These are phyloP conservation scores for Leptinotarsa defecta DNA, from an alignment of 1,140 invertebrate species.

Conservation along the genomic window DNA sequence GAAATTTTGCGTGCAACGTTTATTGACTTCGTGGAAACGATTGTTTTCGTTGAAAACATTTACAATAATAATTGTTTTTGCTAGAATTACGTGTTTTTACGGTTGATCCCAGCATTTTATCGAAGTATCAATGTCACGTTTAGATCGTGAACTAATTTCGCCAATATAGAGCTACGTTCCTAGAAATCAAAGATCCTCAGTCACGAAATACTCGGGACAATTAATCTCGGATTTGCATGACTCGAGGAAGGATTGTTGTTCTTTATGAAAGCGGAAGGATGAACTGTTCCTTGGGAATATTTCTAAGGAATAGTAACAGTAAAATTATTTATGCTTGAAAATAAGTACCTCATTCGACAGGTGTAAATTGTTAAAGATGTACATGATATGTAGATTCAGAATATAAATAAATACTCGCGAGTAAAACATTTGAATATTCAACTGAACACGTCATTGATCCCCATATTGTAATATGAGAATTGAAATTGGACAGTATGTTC, in stretches of 20 bases:
- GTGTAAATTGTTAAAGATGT: too few relatives aligned
- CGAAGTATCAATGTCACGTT: not conserved
- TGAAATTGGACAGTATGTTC: too few relatives aligned
- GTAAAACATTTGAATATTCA: too few relatives aligned
- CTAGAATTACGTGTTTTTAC: not conserved
- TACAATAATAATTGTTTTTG: not conserved
- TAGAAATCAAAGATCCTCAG: not conserved
- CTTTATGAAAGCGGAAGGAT: not conserved
- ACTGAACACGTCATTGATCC: too few relatives aligned
- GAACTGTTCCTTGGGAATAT: not conserved
- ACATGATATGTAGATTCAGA: too few relatives aligned
- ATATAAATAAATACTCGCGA: too few relatives aligned
- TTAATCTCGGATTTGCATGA: constrained; percentile 2
- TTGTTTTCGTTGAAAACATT: not conserved
- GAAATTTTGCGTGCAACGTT: too few relatives aligned
- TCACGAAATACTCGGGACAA: not conserved
- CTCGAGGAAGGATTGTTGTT: not conserved
- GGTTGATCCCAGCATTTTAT: not conserved
- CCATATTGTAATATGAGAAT: too few relatives aligned
- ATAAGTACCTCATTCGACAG: too few relatives aligned
- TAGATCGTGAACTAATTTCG: not conserved
- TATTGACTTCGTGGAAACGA: too few relatives aligned
- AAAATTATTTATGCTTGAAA: too few relatives aligned
- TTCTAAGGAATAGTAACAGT: too few relatives aligned
- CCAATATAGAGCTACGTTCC: not conserved